These are phyloP conservation scores for Micromesistius poutassou DNA, from an alignment of 2,797 vertebrate genomes.

Conservation along the genomic window DNA sequence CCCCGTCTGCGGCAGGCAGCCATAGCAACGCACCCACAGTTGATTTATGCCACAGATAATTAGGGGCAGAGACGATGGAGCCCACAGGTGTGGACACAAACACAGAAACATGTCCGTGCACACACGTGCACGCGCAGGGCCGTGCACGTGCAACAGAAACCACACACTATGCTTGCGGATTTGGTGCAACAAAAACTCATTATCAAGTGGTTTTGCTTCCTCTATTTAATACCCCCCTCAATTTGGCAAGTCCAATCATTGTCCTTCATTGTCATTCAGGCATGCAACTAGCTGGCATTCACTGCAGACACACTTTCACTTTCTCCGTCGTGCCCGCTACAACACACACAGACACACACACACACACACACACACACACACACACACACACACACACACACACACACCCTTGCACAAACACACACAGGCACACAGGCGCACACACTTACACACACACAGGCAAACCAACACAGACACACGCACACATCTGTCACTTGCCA, in stretches of 20 bases:
- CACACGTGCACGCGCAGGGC: background rate
- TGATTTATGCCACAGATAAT: conserved; percentile 70
- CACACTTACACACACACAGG: conserved; percentile 9
- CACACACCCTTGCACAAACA: background rate
- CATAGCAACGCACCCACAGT: conserved; percentile 59
- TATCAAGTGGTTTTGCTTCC: conserved; percentile 53
- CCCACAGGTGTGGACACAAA: conserved; percentile 62
- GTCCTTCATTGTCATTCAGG: conserved; percentile 55
- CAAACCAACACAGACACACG: conserved; percentile 17
- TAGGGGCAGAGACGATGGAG: conserved; percentile 58
- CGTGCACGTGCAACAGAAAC: background rate
- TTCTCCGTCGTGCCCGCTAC: background rate
- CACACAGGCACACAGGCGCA: background rate
- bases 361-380: background rate
- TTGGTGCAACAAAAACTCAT: conserved; percentile 44
- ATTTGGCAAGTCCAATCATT: conserved; percentile 53
- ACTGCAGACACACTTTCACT: conserved; percentile 35
- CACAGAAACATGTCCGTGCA: conserved; percentile 30
- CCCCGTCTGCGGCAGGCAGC: conserved; percentile 46
- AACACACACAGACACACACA: background rate
- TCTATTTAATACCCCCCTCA: conserved; percentile 51
- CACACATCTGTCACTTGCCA: conserved; percentile 26
- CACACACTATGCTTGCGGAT: conserved; percentile 3
- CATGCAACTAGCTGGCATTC: conserved; percentile 42
- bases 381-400: background rate